phyloP scores from a whole-genome alignment of 2,797 vertebrate species.

The Spea hammondii region DNA sequence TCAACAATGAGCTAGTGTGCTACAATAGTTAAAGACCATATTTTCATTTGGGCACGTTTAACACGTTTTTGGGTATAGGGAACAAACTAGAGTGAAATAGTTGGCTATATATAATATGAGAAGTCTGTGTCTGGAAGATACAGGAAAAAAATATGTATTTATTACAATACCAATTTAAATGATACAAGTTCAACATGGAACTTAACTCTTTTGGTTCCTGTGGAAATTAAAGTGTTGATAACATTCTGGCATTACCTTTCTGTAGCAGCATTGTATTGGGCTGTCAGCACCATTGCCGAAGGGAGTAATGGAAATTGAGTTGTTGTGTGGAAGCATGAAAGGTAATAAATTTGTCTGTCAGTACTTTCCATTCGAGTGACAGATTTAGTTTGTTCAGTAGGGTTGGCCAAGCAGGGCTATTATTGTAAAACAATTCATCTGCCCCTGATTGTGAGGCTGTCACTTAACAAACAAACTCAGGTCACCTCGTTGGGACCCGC shows the following conservation, averaged over 20 bases:
- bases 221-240: conserved; percentile 28
- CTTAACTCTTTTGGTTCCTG: too few relatives aligned
- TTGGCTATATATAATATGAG: neutral
- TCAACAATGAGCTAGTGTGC: neutral
- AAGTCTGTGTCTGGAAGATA: neutral
- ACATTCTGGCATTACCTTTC: conserved; percentile 24
- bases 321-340: conserved; percentile 60
- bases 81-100: neutral
- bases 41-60: too few relatives aligned
- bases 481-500: conserved; percentile 50
- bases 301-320: conserved; percentile 66
- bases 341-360: conserved; percentile 69
- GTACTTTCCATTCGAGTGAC: conserved; percentile 63
- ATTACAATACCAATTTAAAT: too few relatives aligned
- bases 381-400: conserved; percentile 63
- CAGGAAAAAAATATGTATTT: too few relatives aligned
- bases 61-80: too few relatives aligned
- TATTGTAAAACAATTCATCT: conserved; percentile 59
- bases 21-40: too few relatives aligned
- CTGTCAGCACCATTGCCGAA: conserved; percentile 54
- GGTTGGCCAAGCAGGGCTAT: conserved; percentile 54
- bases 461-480: conserved; percentile 59
- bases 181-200: too few relatives aligned
- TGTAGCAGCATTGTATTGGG: conserved; percentile 55
- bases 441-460: conserved; percentile 54